These are phyloP conservation scores for Lobophora halterata DNA, from an alignment of 2,888 invertebrate species.

Conservation along the genomic window DNA sequence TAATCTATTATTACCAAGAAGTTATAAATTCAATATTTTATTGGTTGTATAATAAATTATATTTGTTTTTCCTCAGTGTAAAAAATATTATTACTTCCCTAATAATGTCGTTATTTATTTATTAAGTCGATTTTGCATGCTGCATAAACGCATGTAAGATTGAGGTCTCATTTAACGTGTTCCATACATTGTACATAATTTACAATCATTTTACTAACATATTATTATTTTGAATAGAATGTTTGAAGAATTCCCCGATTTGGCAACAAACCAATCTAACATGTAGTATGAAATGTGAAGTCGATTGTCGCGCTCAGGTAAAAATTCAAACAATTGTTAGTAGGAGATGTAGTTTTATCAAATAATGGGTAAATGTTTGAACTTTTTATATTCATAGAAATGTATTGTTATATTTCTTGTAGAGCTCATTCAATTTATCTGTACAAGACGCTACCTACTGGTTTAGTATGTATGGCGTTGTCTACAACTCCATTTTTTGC, in stretches of 20 bases:
- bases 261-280: slow-evolving; percentile 72
- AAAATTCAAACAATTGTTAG: slow-evolving; percentile 49
- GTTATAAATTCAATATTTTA: no score
- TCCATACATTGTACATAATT: slow-evolving; percentile 7
- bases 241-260: slow-evolving; percentile 77
- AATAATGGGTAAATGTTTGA: slow-evolving; percentile 22
- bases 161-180: no score
- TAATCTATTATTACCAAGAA: no score
- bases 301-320: slow-evolving; percentile 59
- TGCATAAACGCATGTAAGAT: no score
- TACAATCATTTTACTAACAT: slow-evolving; percentile 59
- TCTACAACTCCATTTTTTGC: no score
- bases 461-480: no score
- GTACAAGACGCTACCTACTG: no score
- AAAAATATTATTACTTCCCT: no score
- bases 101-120: no score
- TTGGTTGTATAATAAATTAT: no score
- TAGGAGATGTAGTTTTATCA: slow-evolving; percentile 37
- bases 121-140: no score
- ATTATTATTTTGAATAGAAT: slow-evolving; percentile 72
- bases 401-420: slow-evolving; percentile 19
- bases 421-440: slow-evolving; percentile 18
- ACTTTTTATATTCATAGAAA: slow-evolving; percentile 18
- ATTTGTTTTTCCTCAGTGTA: no score
- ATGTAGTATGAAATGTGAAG: slow-evolving; percentile 53